Conservation (phyloP, 64 coral and sea anemone genomes). For the Pachyseris speciosa region DNA sequence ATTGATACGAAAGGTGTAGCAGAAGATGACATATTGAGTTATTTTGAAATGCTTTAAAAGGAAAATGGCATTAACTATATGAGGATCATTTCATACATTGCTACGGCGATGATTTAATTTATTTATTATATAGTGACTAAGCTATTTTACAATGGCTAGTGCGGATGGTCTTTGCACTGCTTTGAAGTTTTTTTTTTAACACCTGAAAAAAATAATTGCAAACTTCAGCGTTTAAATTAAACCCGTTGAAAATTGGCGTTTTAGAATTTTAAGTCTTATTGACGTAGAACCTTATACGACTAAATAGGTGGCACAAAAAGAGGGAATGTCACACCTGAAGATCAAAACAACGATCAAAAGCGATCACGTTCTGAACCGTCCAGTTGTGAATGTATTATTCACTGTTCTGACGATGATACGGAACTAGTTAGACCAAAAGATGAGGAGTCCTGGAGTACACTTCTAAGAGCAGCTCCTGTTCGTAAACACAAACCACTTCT, state of each 20-base stretch:
- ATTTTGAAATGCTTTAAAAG: neutral
- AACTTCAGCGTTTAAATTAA: conserved; percentile 17
- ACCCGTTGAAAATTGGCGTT: neutral
- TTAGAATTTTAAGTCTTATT: conserved; percentile 23
- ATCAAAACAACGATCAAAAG: neutral
- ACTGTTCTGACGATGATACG: conserved; percentile 50
- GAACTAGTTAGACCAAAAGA: conserved; percentile 55
- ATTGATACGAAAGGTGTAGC: neutral
- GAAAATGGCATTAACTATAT: neutral
- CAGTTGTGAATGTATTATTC: conserved; percentile 18
- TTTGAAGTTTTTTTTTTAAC: neutral
- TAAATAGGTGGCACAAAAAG: conserved; percentile 28
- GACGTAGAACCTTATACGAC: conserved; percentile 5
- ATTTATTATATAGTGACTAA: neutral
- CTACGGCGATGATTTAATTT: neutral
- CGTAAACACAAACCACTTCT: conserved; percentile 22
- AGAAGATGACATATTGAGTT: neutral
- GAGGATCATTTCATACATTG: neutral
- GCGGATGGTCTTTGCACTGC: neutral
- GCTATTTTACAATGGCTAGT: neutral
- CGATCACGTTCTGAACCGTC: neutral
- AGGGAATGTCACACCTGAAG: neutral
- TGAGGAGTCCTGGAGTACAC: conserved; percentile 53
- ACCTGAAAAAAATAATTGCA: conserved; percentile 10
- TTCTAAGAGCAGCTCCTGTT: conserved; percentile 36